phyloP scores from a whole-genome alignment of 1,140 invertebrate species.

The Camponotus floridanus region DNA sequence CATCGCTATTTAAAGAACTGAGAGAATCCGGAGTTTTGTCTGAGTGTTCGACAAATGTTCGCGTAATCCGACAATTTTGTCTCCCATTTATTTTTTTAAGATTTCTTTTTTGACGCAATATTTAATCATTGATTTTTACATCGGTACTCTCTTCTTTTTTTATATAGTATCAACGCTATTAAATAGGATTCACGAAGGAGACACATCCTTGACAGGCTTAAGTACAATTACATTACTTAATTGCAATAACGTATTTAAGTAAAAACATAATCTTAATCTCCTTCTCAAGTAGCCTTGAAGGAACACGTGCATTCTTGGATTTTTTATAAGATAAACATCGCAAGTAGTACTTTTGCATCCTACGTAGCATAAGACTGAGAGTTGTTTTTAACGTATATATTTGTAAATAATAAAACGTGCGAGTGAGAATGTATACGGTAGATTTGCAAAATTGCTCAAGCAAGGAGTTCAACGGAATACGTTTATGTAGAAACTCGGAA shows the following conservation, averaged over 20 bases:
- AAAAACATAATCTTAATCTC: constrained; percentile 9
- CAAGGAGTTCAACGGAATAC: not conserved
- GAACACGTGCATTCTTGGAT: not conserved
- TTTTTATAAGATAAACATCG: constrained; percentile 5
- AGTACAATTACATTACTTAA: constrained; percentile 3
- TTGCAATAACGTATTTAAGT: constrained; percentile 2
- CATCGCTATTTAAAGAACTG: constrained; percentile 13
- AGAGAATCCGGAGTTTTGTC: not conserved
- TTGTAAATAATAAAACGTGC: constrained; percentile 78
- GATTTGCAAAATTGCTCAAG: constrained; percentile 3
- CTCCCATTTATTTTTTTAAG: constrained; percentile 1
- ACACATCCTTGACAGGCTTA: not conserved
- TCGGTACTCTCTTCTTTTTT: not conserved
- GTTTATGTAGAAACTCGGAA: constrained; percentile 39
- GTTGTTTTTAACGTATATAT: constrained; percentile 79
- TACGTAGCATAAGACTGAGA: constrained; percentile 83
- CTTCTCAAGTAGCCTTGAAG: constrained; percentile 33
- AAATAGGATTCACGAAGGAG: constrained; percentile 6
- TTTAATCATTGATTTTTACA: not conserved
- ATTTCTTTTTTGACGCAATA: not conserved
- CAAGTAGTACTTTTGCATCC: constrained; percentile 61
- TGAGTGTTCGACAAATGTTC: not conserved
- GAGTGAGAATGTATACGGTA: constrained; percentile 22
- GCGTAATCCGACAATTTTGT: not conserved
- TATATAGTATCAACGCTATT: not conserved